Evolutionary conservation across 2,888 invertebrate species (phyloP), one percentile per base, ranked within the genome.

Genomic region (Drosophila incognita): DNA sequence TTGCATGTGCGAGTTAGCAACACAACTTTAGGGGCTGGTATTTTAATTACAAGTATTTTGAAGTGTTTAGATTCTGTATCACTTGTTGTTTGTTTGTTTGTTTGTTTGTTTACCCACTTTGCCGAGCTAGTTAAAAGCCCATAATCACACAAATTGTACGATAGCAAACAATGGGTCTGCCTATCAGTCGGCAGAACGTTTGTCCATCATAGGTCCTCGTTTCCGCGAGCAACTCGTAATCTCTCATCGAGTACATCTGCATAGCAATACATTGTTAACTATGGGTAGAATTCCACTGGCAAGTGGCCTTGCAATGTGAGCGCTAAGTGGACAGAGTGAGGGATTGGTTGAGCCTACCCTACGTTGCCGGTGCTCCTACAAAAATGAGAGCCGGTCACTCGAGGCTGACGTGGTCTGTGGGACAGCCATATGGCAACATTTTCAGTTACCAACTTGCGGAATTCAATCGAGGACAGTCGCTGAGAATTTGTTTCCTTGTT

Each of bases 31-130:
- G 79, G 71, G 76, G 68, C 69, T 74, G 62, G 69, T 79, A 73
- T 83, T 83, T 86, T 88, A 85, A 85, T 85, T 81, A 89, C 64
- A 74, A 66, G 60, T 57, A 60, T 53, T 51, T 52, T 81, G 61
- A 68, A 86, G 83, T 75, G 73, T 59, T 77, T 71, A 51, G 61
- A 38, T 57, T 40, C 27, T 38, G 29, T 38, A 7, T 11, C 56
- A 49, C 18, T 64, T 53, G 51, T 58, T 63, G 40, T 54, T 69
- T 38, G 38, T 24, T 53, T 35, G 24, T 18, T n/a, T 35, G 7
- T 36, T n/a, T 57, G 36, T 29, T 66, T 65, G 69, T 53, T 54
- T 71, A 59, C 69, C 52, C 46, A 46, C 49, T 35, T 49, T 31
- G 33, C 38, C 40, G 51, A 52, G 33, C 74, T 69, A 46, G 58